Base-by-base conservation (phyloP, 2,797 vertebrate species). In the Triplophysa yarkandensis region DNA sequence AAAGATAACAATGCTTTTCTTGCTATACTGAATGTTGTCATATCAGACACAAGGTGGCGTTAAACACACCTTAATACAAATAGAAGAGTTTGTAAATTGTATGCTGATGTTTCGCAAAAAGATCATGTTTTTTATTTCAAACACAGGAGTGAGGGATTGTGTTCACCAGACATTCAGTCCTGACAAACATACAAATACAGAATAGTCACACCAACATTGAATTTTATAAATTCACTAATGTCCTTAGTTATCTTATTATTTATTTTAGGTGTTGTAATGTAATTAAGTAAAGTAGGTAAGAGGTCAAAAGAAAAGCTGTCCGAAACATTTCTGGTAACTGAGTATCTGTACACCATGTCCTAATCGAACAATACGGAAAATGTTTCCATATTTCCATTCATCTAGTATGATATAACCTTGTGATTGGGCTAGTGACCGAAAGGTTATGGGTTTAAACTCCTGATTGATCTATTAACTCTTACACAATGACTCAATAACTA, bases 41-140 rank as follows among this genome's bases (percentile, higher is more conserved):
- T 30, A 63, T 44, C 32, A 23, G 61, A 55, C 71, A 73, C 71
- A 65, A 64, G 71, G 10, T 23, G 62, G 71, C 27, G 25, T 34
- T n/a, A 34, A 44, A 19, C 14, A 23, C 13, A 6, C 17, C 9
- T 6, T 7, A 46, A n/a, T 46, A 16, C 39, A 41, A 41, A 41
- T 10, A 7, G 36, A 11, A 14, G 13, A 41, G n/a, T 17, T 6
- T 0, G 4, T 63, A 10, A 71, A 61, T 6, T 39, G 9, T 19
- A 71, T 62, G 57, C 57, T 39, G 30, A 32, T 23, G 11, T 63
- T 52, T 52, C 0, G 0, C 17, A 72, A 72, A 63, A 2, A 2
- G 58, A 9, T 25, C 23, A 63, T 46, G 9, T 25, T 61, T n/a
- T n/a, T n/a, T n/a, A 43, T 21, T 17, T 1, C 10, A 36, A 61